These are phyloP conservation scores for Macrosteles quadrilineatus DNA, from an alignment of 1,140 invertebrate species.

Conservation along the genomic window DNA sequence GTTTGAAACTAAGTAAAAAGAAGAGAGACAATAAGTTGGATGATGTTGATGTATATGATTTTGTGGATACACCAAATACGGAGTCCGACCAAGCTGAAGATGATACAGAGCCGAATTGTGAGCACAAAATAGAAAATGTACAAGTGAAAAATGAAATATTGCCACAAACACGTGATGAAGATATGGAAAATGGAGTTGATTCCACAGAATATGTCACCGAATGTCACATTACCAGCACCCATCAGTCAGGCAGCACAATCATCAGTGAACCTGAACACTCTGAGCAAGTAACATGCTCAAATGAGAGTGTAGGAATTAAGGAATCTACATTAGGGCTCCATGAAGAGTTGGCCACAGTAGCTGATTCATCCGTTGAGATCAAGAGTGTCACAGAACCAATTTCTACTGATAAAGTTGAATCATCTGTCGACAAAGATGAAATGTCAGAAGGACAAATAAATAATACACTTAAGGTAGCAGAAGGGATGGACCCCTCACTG, in stretches of 20 bases:
- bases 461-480: too few species aligned
- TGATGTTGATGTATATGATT: conserved; percentile 30
- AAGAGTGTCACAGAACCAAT: too few species aligned
- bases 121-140: conserved; percentile 4
- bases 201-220: background rate
- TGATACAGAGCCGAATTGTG: background rate
- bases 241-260: background rate
- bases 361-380: too few species aligned
- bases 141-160: conserved; percentile 34
- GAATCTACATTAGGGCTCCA: too few species aligned
- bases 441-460: too few species aligned
- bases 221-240: background rate
- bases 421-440: too few species aligned
- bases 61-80: conserved; percentile 32
- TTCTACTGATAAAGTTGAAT: too few species aligned
- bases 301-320: too few species aligned
- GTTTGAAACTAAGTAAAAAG: conserved; percentile 20
- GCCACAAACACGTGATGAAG: conserved; percentile 20
- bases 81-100: conserved; percentile 5
- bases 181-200: conserved; percentile 30
- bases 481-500: too few species aligned
- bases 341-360: too few species aligned
- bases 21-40: conserved; percentile 22
- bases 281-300: too few species aligned
- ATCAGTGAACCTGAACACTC: too few species aligned